These are phyloP conservation scores for Drosophila malerkotliana DNA, from an alignment of 1,140 invertebrate species.

Conservation along the genomic window DNA sequence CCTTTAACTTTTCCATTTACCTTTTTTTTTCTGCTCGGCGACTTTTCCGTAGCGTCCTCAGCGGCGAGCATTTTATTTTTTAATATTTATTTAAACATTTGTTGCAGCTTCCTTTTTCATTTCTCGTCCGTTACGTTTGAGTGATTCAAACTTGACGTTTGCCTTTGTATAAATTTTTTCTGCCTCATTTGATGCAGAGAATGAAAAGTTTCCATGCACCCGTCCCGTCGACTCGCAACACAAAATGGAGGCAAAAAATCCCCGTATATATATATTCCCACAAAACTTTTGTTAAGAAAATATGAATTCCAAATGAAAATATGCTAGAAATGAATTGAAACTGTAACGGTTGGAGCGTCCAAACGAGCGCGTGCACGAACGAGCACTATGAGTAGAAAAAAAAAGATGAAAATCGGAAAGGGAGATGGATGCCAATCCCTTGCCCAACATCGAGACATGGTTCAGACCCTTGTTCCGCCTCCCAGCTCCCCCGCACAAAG, in stretches of 20 bases:
- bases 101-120: conserved; percentile 80
- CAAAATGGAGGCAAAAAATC: conserved; percentile 52
- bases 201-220: conserved; percentile 74
- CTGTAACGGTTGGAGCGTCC: conserved; percentile 72
- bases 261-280: conserved; percentile 37
- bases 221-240: conserved; percentile 2
- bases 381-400: conserved; percentile 61
- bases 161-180: conserved; percentile 81
- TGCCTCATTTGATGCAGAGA: conserved; percentile 79
- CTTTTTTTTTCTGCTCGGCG: conserved; percentile 26
- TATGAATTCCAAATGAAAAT: conserved; percentile 83
- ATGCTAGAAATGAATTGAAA: conserved; percentile 82
- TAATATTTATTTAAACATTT: conserved; percentile 83
- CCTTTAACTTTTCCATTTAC: conserved; percentile 53
- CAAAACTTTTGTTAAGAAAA: conserved; percentile 82
- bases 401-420: conserved; percentile 11
- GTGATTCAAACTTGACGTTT: conserved; percentile 81
- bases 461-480: neutral
- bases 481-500: conserved; percentile 50
- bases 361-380: conserved; percentile 71
- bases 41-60: neutral
- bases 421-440: conserved; percentile 60
- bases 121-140: conserved; percentile 81
- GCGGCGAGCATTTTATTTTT: conserved; percentile 57
- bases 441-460: neutral